A percentile compares a stretch with the other conserved stretches of the same genome.
phyloP scores from a whole-genome alignment of 2,113 vertebrate genomes.

The Takifugu flavidus region DNA sequence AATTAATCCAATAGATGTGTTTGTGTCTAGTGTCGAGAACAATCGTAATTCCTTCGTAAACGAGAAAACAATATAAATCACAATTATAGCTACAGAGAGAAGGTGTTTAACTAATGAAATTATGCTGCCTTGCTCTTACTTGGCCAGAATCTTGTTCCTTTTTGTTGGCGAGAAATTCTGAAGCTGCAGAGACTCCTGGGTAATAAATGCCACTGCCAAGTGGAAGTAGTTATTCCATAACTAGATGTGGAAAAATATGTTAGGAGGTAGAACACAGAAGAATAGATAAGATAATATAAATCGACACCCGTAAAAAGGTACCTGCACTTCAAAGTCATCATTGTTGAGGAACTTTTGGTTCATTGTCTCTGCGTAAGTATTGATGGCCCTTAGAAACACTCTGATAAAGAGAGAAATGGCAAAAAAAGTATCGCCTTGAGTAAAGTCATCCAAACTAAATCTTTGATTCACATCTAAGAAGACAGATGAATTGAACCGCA shows the following conservation, averaged over 20 bases:
- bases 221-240: conserved; percentile 99
- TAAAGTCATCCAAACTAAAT: background rate
- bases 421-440: background rate
- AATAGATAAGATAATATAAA: background rate
- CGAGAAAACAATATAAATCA: conserved; percentile 38
- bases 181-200: conserved; percentile 95
- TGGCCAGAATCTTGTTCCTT: conserved; percentile 91
- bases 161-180: conserved; percentile 94
- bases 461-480: no score
- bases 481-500: no score
- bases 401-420: conserved; percentile 51
- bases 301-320: conserved; percentile 47
- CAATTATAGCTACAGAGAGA: conserved; percentile 7
- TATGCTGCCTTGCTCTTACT: conserved; percentile 73
- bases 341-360: conserved; percentile 95
- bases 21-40: background rate
- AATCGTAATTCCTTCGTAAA: background rate
- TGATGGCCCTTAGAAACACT: conserved; percentile 94
- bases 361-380: conserved; percentile 96
- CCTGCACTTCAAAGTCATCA: conserved; percentile 94
- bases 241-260: conserved; percentile 66
- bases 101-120: conserved; percentile 38
- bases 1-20: conserved; percentile 6
- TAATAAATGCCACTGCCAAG: conserved; percentile 97
- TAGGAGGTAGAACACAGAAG: background rate